Conservation (phyloP, 2,888 invertebrate genomes). For the Tetheella fluctuosa region DNA sequence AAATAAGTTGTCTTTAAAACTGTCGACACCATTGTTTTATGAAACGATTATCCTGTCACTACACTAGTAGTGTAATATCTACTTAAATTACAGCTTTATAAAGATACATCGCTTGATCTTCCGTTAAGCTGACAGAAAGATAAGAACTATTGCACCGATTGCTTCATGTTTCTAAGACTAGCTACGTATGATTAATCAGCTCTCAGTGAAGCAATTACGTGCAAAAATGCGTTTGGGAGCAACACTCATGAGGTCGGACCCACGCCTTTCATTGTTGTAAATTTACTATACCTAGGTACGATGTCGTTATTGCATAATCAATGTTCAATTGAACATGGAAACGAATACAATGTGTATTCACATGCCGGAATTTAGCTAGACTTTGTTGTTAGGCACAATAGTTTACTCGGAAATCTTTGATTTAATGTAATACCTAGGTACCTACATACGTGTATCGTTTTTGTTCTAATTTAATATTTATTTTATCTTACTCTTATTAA, state of each 20-base stretch:
- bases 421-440: too few species aligned
- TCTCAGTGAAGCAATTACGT: constrained; percentile 34
- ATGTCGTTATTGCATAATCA: constrained; percentile 33
- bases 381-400: constrained; percentile 13
- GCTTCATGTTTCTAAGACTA: constrained; percentile 10
- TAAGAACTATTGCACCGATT: constrained; percentile 13
- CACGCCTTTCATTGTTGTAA: constrained; percentile 37
- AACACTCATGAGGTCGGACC: constrained; percentile 38
- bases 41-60: constrained; percentile 1
- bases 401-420: constrained; percentile 9
- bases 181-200: constrained; percentile 26
- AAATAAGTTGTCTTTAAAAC: not conserved
- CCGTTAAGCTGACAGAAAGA: constrained; percentile 10
- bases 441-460: too few species aligned
- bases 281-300: constrained; percentile 11
- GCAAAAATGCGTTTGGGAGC: constrained; percentile 23
- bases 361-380: constrained; percentile 19
- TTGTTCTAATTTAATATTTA: too few species aligned
- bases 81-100: not conserved
- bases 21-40: not conserved
- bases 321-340: constrained; percentile 32
- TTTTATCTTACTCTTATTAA: too few species aligned
- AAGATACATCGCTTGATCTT: constrained; percentile 1
- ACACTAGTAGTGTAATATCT: not conserved
- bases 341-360: constrained; percentile 31